Percentiles rank a stretch among this genome's conserved stretches.
Evolutionary conservation across 2,113 vertebrate species (phyloP).

Genomic region (Lontra canadensis): DNA sequence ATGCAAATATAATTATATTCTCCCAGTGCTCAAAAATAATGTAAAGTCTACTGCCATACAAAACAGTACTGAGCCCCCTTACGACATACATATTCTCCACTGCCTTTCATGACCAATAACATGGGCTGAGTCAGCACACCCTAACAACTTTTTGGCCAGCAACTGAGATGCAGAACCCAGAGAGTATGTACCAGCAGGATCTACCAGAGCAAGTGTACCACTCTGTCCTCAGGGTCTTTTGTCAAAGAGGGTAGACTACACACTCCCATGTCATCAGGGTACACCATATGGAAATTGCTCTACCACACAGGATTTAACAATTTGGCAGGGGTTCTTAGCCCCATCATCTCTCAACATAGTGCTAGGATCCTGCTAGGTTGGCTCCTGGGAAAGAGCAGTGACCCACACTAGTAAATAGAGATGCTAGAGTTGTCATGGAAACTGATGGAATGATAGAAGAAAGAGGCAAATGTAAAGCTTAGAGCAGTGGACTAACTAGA

Average conservation of each 20-base stretch:
- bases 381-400: not conserved
- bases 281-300: not conserved
- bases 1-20: no score
- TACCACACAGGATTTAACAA: not conserved
- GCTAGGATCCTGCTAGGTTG: no score
- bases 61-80: accelerated
- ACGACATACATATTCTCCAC: not conserved
- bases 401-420: not conserved
- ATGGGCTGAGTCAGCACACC: accelerated
- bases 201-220: not conserved
- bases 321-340: not conserved
- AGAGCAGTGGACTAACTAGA: no score
- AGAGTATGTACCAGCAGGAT: accelerated
- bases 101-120: not conserved
- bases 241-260: not conserved
- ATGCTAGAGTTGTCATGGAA: no score
- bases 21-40: not conserved
- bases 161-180: no score
- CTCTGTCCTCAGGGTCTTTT: not conserved
- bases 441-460: no score
- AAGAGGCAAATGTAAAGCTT: not conserved
- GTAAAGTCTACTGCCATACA: not conserved
- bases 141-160: no score
- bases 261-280: not conserved
- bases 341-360: no score